Base-by-base conservation (phyloP, 2,797 vertebrate genomes). In the Gallinago solitaria region DNA sequence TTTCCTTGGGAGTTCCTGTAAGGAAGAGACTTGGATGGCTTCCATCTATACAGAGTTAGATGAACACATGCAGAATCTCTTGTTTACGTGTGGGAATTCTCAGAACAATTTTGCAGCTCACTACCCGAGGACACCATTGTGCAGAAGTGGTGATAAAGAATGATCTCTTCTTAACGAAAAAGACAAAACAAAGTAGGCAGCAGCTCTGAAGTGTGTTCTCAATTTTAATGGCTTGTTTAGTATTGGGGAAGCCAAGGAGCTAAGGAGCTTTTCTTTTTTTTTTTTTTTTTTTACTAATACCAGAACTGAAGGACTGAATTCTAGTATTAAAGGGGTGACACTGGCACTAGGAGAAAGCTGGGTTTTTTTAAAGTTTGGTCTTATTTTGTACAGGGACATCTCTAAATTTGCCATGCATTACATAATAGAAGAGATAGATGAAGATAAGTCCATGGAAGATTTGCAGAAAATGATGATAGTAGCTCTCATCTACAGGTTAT, bases 401-500 rank as follows among this genome's bases (percentile, higher is more conserved):
- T 98, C 99, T 71, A 99, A 99, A 96, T 99, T 99, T 95, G 98
- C 99, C 67, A 99, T 99, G 98, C 99, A 99, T 95, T 99, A 99
- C 96, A 99, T 99, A 69, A 98, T 99, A 97, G 99, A 99, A 97
- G 99, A 99, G 98, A 99, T 99, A 15, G 99, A 99, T 83, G 99
- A 99, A 98, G 99, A 99, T 92, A 99, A 99, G 0, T 99, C 99
- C 65, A 98, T 99, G 98, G 99, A 99, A 97, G 99, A 99, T 80
- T 96, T 99, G 88, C 99, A 99, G 98, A 99, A 99, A 97, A 99
- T 99, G 99, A 99, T 99, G 99, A 92, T 98, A 23, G 99, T 99
- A 28, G 99, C 99, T 69, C 98, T 99, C 96, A 98, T 99, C 95
- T 99, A 99, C 98, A 98, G 99, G 96, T 95, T 99, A 48, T 93